Evolutionary conservation across 2,113 vertebrate species (phyloP).

Genomic region (Brienomyrus brachyistius): DNA sequence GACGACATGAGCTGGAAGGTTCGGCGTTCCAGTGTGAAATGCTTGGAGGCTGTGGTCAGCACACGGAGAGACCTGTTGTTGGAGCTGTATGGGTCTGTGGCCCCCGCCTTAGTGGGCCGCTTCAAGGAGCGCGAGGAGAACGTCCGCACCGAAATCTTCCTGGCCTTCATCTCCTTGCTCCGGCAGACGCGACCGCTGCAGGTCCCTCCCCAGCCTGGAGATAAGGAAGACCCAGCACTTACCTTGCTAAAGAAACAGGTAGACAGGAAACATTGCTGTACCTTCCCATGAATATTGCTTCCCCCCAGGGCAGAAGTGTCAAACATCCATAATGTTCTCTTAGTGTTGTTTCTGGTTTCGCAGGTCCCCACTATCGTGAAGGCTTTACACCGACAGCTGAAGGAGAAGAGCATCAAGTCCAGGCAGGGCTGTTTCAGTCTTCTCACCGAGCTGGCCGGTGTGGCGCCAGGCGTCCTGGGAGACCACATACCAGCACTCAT

Average conservation of each 20-base stretch:
- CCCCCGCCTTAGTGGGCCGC: constrained; percentile 70
- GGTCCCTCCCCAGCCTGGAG: constrained; percentile 43
- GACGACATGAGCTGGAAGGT: constrained; percentile 97
- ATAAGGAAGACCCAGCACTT: constrained; percentile 60
- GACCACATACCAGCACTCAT: constrained; percentile 74
- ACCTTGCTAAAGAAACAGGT: constrained; percentile 76
- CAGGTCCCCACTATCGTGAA: constrained; percentile 81
- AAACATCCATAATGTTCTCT: not conserved
- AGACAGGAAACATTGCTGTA: not conserved
- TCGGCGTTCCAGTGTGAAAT: constrained; percentile 81
- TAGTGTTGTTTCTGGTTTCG: constrained; percentile 3
- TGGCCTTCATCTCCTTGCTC: constrained; percentile 72
- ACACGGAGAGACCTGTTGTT: constrained; percentile 72
- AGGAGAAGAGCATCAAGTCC: constrained; percentile 75
- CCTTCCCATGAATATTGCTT: not conserved
- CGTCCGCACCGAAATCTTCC: constrained; percentile 79
- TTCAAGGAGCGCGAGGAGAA: constrained; percentile 94
- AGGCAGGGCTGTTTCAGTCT: constrained; percentile 85
- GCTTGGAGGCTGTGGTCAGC: constrained; percentile 74
- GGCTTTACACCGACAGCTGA: constrained; percentile 80
- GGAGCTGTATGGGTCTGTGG: constrained; percentile 73
- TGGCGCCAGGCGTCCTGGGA: constrained; percentile 74
- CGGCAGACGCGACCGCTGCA: constrained; percentile 67
- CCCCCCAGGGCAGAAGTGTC: not conserved
- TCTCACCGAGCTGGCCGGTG: constrained; percentile 71